These are phyloP conservation scores for Drosophila pseudoobscura DNA, from an alignment of 1,140 invertebrate species.

Conservation along the genomic window DNA sequence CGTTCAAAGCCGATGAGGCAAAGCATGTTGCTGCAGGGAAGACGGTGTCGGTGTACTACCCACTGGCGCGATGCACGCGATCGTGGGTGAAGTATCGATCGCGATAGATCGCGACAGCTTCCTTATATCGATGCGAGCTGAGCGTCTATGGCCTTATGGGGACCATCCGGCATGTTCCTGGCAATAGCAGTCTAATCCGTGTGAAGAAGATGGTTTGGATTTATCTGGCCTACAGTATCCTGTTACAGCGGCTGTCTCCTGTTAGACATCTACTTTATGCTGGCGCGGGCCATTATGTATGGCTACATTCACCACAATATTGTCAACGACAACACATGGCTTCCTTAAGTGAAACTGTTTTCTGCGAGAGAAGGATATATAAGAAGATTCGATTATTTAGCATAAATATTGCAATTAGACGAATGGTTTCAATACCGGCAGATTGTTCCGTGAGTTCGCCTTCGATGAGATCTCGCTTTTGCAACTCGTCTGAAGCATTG, in stretches of 20 bases:
- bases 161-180: conserved; percentile 9
- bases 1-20: too few species aligned
- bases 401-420: conserved; percentile 86
- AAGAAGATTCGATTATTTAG: too few species aligned
- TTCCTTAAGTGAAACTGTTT: too few species aligned
- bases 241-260: conserved; percentile 11
- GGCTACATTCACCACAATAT: conserved; percentile 51
- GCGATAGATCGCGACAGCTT: too few species aligned
- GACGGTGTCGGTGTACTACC: too few species aligned
- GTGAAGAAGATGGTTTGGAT: conserved; percentile 2
- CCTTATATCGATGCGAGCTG: too few species aligned
- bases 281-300: conserved; percentile 7
- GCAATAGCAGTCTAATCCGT: background rate
- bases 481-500: background rate
- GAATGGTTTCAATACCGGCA: conserved; percentile 85
- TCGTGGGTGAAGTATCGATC: too few species aligned
- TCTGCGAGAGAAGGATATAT: too few species aligned
- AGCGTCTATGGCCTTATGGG: conserved; percentile 44
- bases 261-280: conserved; percentile 18
- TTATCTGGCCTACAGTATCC: conserved; percentile 44
- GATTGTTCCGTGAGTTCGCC: conserved; percentile 65
- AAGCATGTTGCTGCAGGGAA: too few species aligned
- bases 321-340: conserved; percentile 1
- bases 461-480: conserved; percentile 8
- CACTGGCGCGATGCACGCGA: too few species aligned